Conservation (phyloP, 1,140 invertebrate genomes). For the Phthorimaea operculella region DNA sequence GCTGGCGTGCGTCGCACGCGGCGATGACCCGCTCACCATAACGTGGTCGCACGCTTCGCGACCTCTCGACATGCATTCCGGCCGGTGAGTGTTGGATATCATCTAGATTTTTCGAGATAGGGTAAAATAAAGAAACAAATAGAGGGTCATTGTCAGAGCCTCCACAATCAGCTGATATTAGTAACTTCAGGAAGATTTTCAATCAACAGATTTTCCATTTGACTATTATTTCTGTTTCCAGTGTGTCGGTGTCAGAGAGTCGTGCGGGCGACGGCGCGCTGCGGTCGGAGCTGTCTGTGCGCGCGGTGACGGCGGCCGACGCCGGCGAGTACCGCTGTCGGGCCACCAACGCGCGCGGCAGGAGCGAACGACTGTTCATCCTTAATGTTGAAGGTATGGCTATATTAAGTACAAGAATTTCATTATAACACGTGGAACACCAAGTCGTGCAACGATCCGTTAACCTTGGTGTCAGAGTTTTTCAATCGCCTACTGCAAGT, state of each 20-base stretch:
- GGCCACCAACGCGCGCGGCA: constrained; percentile 83
- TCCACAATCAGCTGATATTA: too few species aligned
- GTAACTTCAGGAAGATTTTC: too few species aligned
- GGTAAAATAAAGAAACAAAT: too few species aligned
- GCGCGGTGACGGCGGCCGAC: constrained; percentile 75
- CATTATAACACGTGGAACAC: too few species aligned
- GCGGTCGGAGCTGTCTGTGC: constrained; percentile 73
- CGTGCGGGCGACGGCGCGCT: constrained; percentile 72
- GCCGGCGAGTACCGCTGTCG: constrained; percentile 86
- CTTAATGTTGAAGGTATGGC: constrained; percentile 80
- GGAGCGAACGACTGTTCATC: constrained; percentile 81
- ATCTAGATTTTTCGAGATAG: too few species aligned
- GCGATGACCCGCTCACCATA: constrained; percentile 43
- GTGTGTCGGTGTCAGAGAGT: constrained; percentile 68
- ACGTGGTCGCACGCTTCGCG: constrained; percentile 39
- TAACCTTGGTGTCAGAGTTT: too few species aligned
- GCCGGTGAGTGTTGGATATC: constrained; percentile 23
- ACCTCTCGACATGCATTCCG: constrained; percentile 36
- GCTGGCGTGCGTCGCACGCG: constrained; percentile 37
- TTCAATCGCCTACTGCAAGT: too few species aligned
- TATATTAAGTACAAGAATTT: too few species aligned
- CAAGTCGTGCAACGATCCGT: too few species aligned
- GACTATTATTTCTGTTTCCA: too few species aligned
- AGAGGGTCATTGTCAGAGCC: too few species aligned
- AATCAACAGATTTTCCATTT: too few species aligned